A percentile compares a stretch with the other conserved stretches of the same genome.
Conservation (phyloP, 2,797 vertebrate genomes). For the Meriones psammophilus region DNA sequence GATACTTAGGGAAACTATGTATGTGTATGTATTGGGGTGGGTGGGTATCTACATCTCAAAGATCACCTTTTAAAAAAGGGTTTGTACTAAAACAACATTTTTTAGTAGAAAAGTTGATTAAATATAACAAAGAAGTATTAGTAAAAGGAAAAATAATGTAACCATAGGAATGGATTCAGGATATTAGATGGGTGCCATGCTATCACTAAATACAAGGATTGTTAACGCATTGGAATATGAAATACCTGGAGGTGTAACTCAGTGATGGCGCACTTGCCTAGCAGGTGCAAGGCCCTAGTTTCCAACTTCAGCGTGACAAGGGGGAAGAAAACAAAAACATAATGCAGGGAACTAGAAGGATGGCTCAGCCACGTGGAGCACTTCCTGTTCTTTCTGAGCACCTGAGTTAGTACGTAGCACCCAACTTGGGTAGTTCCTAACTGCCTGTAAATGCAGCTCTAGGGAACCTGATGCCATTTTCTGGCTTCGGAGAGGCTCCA, state of each 20-base stretch:
- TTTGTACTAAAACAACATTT: not conserved
- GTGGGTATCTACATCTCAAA: not conserved
- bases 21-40: fast-evolving
- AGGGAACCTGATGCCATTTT: not conserved
- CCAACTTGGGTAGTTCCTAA: not conserved
- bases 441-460: not conserved
- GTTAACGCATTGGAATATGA: not conserved
- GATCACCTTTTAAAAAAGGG: not conserved
- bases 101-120: conserved; percentile 8
- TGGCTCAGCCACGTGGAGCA: not conserved
- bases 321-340: not conserved
- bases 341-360: not conserved
- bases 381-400: not conserved
- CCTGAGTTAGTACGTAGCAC: not conserved
- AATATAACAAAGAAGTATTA: not conserved
- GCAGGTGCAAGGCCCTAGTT: not conserved
- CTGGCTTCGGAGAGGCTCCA: not conserved
- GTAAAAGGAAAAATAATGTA: conserved; percentile 16
- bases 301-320: not conserved
- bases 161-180: not conserved
- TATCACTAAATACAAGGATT: not conserved
- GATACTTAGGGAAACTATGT: not conserved
- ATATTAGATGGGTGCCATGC: not conserved
- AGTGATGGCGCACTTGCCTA: not conserved
- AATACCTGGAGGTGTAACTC: not conserved